phyloP scores from a whole-genome alignment of 92 coral and sea anemone genomes.

The Heliopora coerulea region DNA sequence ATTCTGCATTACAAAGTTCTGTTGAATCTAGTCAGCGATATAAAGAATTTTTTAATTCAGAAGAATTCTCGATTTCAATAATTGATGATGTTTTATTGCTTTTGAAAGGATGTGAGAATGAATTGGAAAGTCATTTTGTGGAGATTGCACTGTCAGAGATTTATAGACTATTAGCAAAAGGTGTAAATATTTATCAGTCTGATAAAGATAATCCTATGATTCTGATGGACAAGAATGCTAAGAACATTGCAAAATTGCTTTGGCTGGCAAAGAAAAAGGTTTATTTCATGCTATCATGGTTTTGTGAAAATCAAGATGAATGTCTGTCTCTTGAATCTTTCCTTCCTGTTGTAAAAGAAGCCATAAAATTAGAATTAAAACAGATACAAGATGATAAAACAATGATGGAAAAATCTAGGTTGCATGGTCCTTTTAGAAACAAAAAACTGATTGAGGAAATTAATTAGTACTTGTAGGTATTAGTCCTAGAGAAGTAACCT shows the following conservation, averaged over 20 bases:
- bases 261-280: conserved; percentile 92
- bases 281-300: conserved; percentile 78
- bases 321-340: conserved; percentile 53
- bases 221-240: conserved; percentile 20
- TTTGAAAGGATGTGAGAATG: conserved; percentile 45
- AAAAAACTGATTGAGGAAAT: conserved; percentile 75
- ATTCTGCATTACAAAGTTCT: conserved; percentile 60
- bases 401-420: conserved; percentile 63
- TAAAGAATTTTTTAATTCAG: conserved; percentile 67
- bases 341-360: conserved; percentile 50
- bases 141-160: conserved; percentile 77
- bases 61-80: conserved; percentile 61
- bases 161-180: conserved; percentile 61
- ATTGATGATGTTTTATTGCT: conserved; percentile 62
- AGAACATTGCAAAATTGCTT: conserved; percentile 54
- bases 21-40: conserved; percentile 57
- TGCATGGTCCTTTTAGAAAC: conserved; percentile 46
- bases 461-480: conserved; percentile 10
- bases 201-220: neutral
- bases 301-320: conserved; percentile 47
- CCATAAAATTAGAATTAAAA: conserved; percentile 39
- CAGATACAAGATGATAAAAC: conserved; percentile 58
- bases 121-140: conserved; percentile 37
- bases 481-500: too few species aligned
- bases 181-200: conserved; percentile 18